Percentiles rank a stretch among this genome's conserved stretches.
These are phyloP conservation scores for Chrysolina haemoptera DNA, from an alignment of 2,888 invertebrate genomes.

Conservation along the genomic window DNA sequence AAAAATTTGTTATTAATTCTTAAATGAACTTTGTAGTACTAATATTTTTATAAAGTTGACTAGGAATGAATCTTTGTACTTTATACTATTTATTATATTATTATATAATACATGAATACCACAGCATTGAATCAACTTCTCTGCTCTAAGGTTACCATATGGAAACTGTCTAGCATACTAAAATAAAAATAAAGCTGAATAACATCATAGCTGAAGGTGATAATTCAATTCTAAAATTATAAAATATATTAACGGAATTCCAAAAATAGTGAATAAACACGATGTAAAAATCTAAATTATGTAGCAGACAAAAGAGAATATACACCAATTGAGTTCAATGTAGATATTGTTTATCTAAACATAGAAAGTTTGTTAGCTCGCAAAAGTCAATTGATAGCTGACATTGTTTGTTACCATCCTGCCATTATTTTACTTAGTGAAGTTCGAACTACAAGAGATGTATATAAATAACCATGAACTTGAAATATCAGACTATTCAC, in stretches of 20 bases:
- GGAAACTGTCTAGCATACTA: no score
- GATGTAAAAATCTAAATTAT: background rate
- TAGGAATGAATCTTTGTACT: no score
- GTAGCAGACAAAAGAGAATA: background rate
- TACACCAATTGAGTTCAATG: background rate
- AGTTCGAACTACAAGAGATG: background rate
- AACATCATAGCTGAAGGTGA: slow-evolving; percentile 1
- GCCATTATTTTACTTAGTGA: slow-evolving; percentile 1
- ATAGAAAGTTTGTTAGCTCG: background rate
- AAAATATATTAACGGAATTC: background rate
- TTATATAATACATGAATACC: no score
- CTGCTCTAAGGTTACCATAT: no score
- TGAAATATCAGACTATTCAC: background rate
- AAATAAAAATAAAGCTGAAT: background rate
- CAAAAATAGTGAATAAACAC: background rate
- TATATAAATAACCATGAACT: background rate
- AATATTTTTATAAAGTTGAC: no score
- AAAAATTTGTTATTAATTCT: no score
- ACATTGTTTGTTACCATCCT: background rate
- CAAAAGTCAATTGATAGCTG: background rate
- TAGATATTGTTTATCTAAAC: background rate
- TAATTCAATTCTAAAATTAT: background rate
- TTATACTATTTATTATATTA: no score
- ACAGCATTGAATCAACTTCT: no score
- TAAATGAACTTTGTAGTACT: no score